These are phyloP conservation scores for Temnothorax curvispinosus DNA, from an alignment of 1,140 invertebrate species.

Conservation along the genomic window DNA sequence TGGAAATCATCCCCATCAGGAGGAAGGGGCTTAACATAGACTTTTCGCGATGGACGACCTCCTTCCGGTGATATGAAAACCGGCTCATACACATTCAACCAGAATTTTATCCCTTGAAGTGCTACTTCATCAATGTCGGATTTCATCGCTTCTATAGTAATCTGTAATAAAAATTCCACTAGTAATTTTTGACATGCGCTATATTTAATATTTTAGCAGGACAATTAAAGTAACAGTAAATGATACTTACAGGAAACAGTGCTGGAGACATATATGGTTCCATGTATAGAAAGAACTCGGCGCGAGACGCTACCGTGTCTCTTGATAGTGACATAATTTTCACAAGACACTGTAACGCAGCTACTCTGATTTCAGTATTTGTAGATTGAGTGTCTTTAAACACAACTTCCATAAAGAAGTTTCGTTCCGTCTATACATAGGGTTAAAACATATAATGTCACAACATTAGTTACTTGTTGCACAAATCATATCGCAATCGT, in stretches of 20 bases:
- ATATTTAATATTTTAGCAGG: constrained; percentile 3
- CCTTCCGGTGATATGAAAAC: too few relatives aligned
- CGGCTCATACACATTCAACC: too few relatives aligned
- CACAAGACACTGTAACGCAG: constrained; percentile 98
- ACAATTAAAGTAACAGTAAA: background rate
- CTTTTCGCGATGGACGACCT: too few relatives aligned
- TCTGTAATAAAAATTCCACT: constrained; percentile 85
- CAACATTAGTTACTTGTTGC: background rate
- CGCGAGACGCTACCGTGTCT: too few relatives aligned
- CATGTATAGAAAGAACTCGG: too few relatives aligned
- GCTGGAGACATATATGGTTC: constrained; percentile 99
- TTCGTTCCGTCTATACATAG: constrained; percentile 92
- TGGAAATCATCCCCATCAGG: too few relatives aligned
- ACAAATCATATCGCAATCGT: background rate
- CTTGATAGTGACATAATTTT: constrained; percentile 99
- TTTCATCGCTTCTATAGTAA: constrained; percentile 99
- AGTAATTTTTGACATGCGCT: background rate
- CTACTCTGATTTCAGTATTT: constrained; percentile 96
- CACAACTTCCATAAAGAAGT: constrained; percentile 99
- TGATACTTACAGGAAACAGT: constrained; percentile 93
- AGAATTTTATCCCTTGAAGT: constrained; percentile 99
- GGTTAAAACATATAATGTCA: background rate
- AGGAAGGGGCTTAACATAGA: too few relatives aligned
- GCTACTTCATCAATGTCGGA: constrained; percentile 98
- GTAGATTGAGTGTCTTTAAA: constrained; percentile 95